Evolutionary conservation across 1,140 invertebrate species (phyloP).

Genomic region (Nasonia giraulti): DNA sequence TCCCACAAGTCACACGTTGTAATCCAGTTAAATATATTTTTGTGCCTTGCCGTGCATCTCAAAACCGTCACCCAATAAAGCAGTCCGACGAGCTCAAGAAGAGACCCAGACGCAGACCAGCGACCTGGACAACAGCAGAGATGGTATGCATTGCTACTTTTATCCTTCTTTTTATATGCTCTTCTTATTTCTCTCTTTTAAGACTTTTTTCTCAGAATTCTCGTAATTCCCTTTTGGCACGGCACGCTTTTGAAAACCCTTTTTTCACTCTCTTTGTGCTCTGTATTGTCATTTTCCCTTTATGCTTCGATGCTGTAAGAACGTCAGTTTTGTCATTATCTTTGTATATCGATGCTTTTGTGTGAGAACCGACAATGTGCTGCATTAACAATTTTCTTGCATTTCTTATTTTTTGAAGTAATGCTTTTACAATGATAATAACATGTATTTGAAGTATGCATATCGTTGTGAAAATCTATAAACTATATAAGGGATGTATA

Average conservation of each 20-base stretch:
- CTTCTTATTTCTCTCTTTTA: conserved; percentile 40
- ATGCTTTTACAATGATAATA: background rate
- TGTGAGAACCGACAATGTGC: background rate
- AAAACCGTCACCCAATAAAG: conserved; percentile 60
- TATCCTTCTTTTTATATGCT: conserved; percentile 56
- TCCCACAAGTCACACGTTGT: conserved; percentile 49
- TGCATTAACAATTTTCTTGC: conserved; percentile 1
- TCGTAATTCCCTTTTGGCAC: conserved; percentile 22
- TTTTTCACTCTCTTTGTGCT: background rate
- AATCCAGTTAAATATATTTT: conserved; percentile 65
- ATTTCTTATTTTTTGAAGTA: background rate
- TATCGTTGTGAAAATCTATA: too few species aligned
- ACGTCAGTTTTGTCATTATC: background rate
- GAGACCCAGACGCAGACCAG: conserved; percentile 68
- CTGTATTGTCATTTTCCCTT: background rate
- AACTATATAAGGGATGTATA: too few species aligned
- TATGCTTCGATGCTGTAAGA: background rate
- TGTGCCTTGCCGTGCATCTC: conserved; percentile 65
- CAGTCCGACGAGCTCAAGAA: conserved; percentile 67
- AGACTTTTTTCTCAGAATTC: background rate
- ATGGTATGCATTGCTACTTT: conserved; percentile 65
- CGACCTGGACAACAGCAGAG: conserved; percentile 67
- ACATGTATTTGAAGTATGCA: too few species aligned
- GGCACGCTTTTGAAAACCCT: conserved; percentile 17
- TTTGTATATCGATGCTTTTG: conserved; percentile 9